These are phyloP conservation scores for Platyura marginata DNA, from an alignment of 1,140 invertebrate species.

Conservation along the genomic window DNA sequence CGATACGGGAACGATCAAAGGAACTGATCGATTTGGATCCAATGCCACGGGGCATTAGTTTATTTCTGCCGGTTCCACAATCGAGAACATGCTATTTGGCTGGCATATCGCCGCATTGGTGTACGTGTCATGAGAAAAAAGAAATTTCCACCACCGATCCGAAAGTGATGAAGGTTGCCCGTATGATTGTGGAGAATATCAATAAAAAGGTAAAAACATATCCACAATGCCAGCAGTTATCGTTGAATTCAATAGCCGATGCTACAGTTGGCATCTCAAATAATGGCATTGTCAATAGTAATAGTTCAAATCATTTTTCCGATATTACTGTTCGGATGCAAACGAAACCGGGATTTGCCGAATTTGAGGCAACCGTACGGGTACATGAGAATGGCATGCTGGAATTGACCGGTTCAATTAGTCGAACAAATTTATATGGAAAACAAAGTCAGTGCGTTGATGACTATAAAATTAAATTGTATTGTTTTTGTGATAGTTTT, in stretches of 20 bases:
- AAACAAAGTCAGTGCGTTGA: conserved; percentile 58
- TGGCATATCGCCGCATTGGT: conserved; percentile 63
- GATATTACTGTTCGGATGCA: conserved; percentile 48
- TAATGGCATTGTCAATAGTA: conserved; percentile 20
- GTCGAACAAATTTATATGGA: conserved; percentile 65
- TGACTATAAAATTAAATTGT: conserved; percentile 53
- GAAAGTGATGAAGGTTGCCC: conserved; percentile 27
- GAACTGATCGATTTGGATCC: conserved; percentile 12
- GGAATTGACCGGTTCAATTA: conserved; percentile 43
- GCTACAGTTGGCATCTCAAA: conserved; percentile 16
- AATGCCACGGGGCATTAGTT: conserved; percentile 43
- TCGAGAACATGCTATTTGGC: conserved; percentile 55
- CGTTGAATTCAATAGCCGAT: conserved; percentile 19
- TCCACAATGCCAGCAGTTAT: conserved; percentile 30
- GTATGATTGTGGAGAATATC: conserved; percentile 36
- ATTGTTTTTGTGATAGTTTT: conserved; percentile 46
- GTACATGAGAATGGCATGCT: conserved; percentile 21
- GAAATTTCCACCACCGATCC: conserved; percentile 30
- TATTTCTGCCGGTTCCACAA: conserved; percentile 50
- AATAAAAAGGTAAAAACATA: conserved; percentile 39
- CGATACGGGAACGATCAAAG: conserved; percentile 10
- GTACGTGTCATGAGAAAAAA: conserved; percentile 49
- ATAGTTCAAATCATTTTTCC: conserved; percentile 15
- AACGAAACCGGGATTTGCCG: conserved; percentile 43
- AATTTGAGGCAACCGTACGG: conserved; percentile 58